Percentiles rank a stretch among this genome's conserved stretches.
phyloP scores from a whole-genome alignment of 1,140 invertebrate genomes.

The Procambarus virginalis region DNA sequence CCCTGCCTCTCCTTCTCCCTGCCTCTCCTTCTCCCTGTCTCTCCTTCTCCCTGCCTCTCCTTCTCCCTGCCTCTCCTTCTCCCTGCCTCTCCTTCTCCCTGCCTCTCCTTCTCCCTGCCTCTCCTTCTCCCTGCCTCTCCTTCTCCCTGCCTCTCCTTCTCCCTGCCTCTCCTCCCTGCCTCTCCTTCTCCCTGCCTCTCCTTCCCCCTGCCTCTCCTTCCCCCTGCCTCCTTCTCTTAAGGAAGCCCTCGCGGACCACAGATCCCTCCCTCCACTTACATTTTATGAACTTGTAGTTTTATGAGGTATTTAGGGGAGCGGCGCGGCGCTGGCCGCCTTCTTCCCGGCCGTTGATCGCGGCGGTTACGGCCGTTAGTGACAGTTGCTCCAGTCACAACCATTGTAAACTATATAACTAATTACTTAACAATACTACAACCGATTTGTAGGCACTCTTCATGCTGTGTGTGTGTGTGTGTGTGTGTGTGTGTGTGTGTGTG shows the following conservation, averaged over 20 bases:
- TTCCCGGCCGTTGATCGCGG: too few relatives aligned
- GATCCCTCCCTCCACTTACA: neutral
- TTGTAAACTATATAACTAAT: neutral
- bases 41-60: neutral
- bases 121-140: neutral
- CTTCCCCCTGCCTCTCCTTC: neutral
- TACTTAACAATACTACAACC: neutral
- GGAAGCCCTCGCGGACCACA: neutral
- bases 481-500: too few relatives aligned
- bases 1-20: too few relatives aligned
- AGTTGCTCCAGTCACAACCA: neutral
- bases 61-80: neutral
- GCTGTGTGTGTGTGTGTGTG: too few relatives aligned
- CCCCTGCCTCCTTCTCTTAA: neutral
- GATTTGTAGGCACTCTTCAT: too few relatives aligned
- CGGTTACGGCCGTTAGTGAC: neutral
- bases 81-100: neutral
- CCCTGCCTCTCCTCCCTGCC: neutral
- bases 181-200: neutral
- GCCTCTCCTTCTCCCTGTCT: too few relatives aligned
- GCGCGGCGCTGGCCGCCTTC: neutral
- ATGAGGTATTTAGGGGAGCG: neutral
- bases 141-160: neutral
- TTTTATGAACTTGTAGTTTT: neutral
- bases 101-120: neutral